Base-by-base conservation (phyloP, 92 coral and sea anemone genomes). In the Palythoa heliodiscus region DNA sequence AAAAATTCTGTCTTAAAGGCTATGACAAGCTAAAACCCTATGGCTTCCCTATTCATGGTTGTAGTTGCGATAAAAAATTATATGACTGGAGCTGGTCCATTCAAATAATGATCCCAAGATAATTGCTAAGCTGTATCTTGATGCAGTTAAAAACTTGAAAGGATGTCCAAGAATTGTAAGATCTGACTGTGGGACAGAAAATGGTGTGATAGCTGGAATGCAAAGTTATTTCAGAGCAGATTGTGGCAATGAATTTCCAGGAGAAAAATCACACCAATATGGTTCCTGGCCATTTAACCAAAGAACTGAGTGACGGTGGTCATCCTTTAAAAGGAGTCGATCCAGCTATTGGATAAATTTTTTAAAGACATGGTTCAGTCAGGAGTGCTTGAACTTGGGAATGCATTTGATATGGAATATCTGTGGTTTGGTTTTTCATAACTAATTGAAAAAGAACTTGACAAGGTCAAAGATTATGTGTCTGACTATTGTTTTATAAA, bases 241-340 rank as follows among this genome's bases (percentile, higher is more conserved):
- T 14, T 53, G 58, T 29, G 48, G 43, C 11, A 47, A 83, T 57
- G 78, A 52, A 50, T 83, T 83, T 83, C 66, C 87, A 37, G 87
- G 87, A 71, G 66, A 69, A 22, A 83, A 83, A 55, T 40, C 87
- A 35, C 81, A 68, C 52, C 29, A 37, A 16, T 83, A 75, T 71
- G 87, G 87, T 25, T 83, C 87, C 55, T 83, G 69, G 11, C 87
- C 53, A 39, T 75, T 47, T 70, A 83, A 83, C 84, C 87, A 83
- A 54, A 37, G 81, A 53, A 53, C 2, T 53, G 58, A 53, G 15
- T 1, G 58, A 53, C 2, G 58, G 58, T 53, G 58, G 58, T 85
- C 88, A 52, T 85, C 48, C 38, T 50, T 85, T 7, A 73, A 53
- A 57, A 39, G 88, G 7, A 67, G 64, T 57, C 88, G 83, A 23